phyloP scores from a whole-genome alignment of 2,888 invertebrate genomes.

The Neoitamus cyanurus region DNA sequence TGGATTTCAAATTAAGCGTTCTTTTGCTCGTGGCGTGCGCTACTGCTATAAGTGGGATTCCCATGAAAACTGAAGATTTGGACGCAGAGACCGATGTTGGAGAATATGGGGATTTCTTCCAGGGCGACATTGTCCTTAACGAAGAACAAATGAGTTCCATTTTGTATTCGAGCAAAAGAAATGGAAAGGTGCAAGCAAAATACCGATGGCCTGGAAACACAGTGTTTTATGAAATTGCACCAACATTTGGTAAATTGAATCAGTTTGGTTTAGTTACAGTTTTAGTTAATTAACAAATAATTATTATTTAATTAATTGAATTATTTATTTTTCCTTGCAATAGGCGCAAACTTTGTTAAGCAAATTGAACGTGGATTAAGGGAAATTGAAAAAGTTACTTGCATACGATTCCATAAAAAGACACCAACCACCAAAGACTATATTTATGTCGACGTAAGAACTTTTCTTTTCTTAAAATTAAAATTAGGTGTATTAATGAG shows the following conservation, averaged over 20 bases:
- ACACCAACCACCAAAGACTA: conserved; percentile 61
- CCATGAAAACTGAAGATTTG: neutral
- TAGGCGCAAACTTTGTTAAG: conserved; percentile 68
- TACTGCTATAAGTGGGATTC: neutral
- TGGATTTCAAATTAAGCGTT: neutral
- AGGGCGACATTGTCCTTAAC: conserved; percentile 80
- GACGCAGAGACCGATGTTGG: conserved; percentile 72
- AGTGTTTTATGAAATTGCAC: conserved; percentile 75
- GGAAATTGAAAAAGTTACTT: conserved; percentile 78
- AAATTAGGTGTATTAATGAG: neutral
- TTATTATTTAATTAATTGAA: neutral
- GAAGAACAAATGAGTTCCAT: conserved; percentile 52
- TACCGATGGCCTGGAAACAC: conserved; percentile 74
- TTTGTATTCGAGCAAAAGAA: conserved; percentile 63
- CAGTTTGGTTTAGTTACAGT: too few relatives aligned
- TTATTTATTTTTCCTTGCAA: conserved; percentile 38
- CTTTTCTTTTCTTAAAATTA: neutral
- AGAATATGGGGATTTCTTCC: conserved; percentile 77
- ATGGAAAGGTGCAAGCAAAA: conserved; percentile 70
- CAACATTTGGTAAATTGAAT: conserved; percentile 64
- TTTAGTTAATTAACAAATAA: too few relatives aligned
- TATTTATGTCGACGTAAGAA: conserved; percentile 57
- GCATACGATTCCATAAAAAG: conserved; percentile 76
- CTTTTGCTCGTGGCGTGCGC: neutral
- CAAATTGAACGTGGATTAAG: conserved; percentile 76